Base-by-base conservation (phyloP, 2,888 invertebrate genomes). In the Drosophila hamatofila region DNA sequence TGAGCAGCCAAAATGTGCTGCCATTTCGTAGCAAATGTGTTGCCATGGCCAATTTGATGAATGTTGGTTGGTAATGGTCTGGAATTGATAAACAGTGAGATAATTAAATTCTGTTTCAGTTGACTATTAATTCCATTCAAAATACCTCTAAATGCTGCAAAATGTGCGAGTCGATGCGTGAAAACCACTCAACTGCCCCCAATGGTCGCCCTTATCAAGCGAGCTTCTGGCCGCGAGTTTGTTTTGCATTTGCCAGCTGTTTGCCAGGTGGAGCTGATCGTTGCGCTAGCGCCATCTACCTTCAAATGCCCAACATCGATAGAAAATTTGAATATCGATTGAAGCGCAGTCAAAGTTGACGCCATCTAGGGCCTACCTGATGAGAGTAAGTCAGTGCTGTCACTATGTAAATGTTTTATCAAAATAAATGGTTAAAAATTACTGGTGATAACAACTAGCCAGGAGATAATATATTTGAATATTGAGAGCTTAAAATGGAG, bases 1-100 rank as follows among this genome's bases (percentile, higher is more conserved):
- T 89, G 3, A 91, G 69, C 57, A 92, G 78, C 76, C 69, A 82
- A 58, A 68, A 46, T 42, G 75, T 72, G 49, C 86, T 80, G 68
- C 76, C 65, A 67, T 81, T 91, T 76, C 88, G 88, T 25, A 92
- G 80, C 62, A 92, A 76, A 78, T 88, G 81, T 61, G 86, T 78
- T 62, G 91, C 88, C 92, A 92, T 92, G 71, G 74, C 57, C 59
- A 42, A 42, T 63, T 14, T 33, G 42, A 16, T 51, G 37, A 56
- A 42, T 30, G 16, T 18, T 27, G 27, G 16, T 27, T 37, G 30
- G 41, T 11, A 27, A 27, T 71, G 62, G 51, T 44, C 71, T 70
- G 33, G 0, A 71, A 70, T 44, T 27, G 7, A 12, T 12, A n/a
- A 12, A 58, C 12, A 39, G 11, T 7, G 12, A 14, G 5, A 3